Percentiles rank a stretch among this genome's conserved stretches.
These are phyloP conservation scores for Epizoanthus rinbou DNA, from an alignment of 92 coral and sea anemone species.

Conservation along the genomic window DNA sequence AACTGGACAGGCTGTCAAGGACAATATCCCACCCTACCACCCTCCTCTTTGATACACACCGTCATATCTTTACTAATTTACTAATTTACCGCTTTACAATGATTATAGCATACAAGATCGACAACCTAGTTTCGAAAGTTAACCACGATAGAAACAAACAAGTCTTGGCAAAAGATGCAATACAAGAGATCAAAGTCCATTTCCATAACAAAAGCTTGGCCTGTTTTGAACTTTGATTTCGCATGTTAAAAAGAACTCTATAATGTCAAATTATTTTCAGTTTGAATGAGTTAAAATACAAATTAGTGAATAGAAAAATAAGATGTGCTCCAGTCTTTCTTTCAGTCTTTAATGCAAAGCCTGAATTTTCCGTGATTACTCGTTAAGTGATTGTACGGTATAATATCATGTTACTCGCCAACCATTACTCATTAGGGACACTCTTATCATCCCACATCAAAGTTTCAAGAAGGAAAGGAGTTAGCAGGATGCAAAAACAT, in stretches of 20 bases:
- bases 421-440: not conserved
- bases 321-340: not conserved
- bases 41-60: too few species aligned
- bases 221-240: not conserved
- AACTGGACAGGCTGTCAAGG: too few species aligned
- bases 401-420: not conserved
- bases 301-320: not conserved
- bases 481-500: too few species aligned
- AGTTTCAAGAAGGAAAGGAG: not conserved
- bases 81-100: too few species aligned
- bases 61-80: too few species aligned
- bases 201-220: not conserved
- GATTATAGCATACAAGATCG: too few species aligned
- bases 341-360: not conserved
- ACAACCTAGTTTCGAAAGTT: not conserved
- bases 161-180: not conserved
- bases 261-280: too few species aligned
- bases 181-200: not conserved
- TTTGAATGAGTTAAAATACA: not conserved
- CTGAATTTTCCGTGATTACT: not conserved
- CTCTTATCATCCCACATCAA: not conserved
- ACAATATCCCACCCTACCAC: too few species aligned
- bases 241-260: not conserved
- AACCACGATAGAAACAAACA: not conserved
- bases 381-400: not conserved